Percentiles rank a stretch among this genome's conserved stretches.
phyloP scores from a whole-genome alignment of 2,888 invertebrate genomes.

The Strigamia maritima region DNA sequence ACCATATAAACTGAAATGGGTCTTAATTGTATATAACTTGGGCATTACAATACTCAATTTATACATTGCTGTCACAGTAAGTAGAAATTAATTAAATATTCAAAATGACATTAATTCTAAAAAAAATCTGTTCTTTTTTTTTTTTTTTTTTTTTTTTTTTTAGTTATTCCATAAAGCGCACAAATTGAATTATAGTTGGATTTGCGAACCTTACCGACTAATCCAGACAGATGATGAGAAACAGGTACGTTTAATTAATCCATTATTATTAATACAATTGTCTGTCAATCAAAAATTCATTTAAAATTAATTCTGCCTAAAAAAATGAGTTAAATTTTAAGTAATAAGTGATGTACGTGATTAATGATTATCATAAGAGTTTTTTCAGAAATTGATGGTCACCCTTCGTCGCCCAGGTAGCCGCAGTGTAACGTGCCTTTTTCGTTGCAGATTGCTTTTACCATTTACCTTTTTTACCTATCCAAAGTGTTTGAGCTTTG shows the following conservation, averaged over 20 bases:
- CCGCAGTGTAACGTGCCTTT: neutral
- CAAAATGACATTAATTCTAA: too few species aligned
- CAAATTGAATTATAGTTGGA: constrained; percentile 73
- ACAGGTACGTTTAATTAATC: constrained; percentile 54
- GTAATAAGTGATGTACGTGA: too few species aligned
- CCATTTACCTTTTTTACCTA: constrained; percentile 94
- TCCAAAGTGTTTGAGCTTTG: constrained; percentile 88
- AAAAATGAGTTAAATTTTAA: too few species aligned
- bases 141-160: constrained; percentile 30
- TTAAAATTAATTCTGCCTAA: neutral
- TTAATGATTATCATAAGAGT: neutral
- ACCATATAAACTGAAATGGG: constrained; percentile 70
- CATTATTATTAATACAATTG: neutral
- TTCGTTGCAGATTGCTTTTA: constrained; percentile 73
- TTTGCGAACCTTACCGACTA: constrained; percentile 79
- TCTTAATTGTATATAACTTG: constrained; percentile 79
- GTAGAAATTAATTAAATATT: too few species aligned
- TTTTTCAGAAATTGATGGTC: neutral
- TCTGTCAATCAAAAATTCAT: neutral
- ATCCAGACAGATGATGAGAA: constrained; percentile 74
- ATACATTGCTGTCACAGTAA: constrained; percentile 75
- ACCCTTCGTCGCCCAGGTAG: neutral
- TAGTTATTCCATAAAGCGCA: constrained; percentile 50
- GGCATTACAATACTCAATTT: constrained; percentile 76
- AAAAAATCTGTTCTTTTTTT: too few species aligned